Percentiles rank a stretch among this genome's conserved stretches.
Conservation (phyloP, 2,888 invertebrate genomes). For the Aphelenchoides bicaudatus region DNA sequence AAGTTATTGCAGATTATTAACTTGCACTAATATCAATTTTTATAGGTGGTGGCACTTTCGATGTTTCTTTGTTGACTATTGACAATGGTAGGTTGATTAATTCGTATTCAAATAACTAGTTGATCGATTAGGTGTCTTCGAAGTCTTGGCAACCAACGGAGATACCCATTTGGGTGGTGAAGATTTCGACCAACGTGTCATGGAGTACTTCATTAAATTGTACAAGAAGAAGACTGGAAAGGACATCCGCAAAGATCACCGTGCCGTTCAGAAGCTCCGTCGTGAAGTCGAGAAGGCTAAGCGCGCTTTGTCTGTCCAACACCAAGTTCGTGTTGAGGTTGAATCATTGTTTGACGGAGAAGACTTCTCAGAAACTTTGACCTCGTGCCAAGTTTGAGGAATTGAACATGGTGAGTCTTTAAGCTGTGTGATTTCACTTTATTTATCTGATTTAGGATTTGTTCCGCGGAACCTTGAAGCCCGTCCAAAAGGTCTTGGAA, state of each 20-base stretch:
- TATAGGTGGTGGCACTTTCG: constrained; percentile 99
- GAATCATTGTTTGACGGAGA: constrained; percentile 97
- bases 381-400: constrained; percentile 82
- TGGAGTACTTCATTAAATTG: constrained; percentile 91
- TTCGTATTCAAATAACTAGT: no score
- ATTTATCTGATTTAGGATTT: constrained; percentile 62
- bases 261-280: constrained; percentile 62
- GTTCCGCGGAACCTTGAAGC: constrained; percentile 82
- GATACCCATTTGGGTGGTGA: constrained; percentile 73
- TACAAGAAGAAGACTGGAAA: constrained; percentile 63
- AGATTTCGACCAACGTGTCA: constrained; percentile 70
- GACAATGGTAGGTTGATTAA: constrained; percentile 99
- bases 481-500: constrained; percentile 78
- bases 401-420: constrained; percentile 61
- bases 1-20: no score
- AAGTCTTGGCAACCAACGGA: constrained; percentile 64
- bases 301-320: constrained; percentile 80
- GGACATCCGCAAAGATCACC: constrained; percentile 61
- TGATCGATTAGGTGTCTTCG: no score
- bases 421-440: constrained; percentile 74
- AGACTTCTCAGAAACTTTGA: constrained; percentile 94
- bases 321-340: constrained; percentile 84
- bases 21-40: no score
- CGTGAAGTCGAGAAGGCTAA: constrained; percentile 63
- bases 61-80: constrained; percentile 93